Evolutionary conservation across 2,888 invertebrate species (phyloP).

Genomic region (Hecatera dysodea): DNA sequence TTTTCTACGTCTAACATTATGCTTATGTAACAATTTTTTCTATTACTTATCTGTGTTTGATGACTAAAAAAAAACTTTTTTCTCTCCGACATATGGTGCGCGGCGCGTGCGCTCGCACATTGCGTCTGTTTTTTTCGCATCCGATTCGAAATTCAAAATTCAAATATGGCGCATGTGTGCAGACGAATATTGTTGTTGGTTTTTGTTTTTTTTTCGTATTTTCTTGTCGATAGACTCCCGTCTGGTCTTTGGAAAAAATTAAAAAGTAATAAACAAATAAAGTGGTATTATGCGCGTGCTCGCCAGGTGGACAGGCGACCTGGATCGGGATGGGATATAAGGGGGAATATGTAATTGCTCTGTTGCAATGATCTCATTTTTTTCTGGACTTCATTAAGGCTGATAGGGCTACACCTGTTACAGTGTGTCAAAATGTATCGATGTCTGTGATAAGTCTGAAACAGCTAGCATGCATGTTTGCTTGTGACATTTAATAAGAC

Average conservation of each 20-base stretch:
- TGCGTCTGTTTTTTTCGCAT: conserved; percentile 89
- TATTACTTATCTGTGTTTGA: conserved; percentile 86
- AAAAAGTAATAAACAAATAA: conserved; percentile 77
- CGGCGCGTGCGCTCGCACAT: conserved; percentile 88
- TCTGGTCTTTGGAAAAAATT: conserved; percentile 71
- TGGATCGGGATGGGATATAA: conserved; percentile 44
- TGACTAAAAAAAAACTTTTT: conserved; percentile 84
- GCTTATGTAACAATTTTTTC: conserved; percentile 89
- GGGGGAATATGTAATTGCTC: conserved; percentile 34
- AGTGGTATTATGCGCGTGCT: conserved; percentile 57
- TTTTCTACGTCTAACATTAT: conserved; percentile 89
- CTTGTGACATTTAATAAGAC: neutral
- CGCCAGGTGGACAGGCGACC: conserved; percentile 64
- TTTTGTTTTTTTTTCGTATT: conserved; percentile 77
- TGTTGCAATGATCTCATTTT: conserved; percentile 40
- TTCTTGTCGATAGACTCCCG: conserved; percentile 76
- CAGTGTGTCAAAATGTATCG: conserved; percentile 8
- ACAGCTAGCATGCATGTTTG: neutral
- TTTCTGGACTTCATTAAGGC: conserved; percentile 15
- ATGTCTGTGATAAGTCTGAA: neutral
- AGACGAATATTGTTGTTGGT: conserved; percentile 77
- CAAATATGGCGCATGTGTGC: conserved; percentile 86
- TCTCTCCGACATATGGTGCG: conserved; percentile 81
- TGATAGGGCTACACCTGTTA: conserved; percentile 12
- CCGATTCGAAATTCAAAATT: conserved; percentile 87